Evolutionary conservation across 2,113 vertebrate genomes (phyloP).

Genomic region (Gymnocephalus cernua): DNA sequence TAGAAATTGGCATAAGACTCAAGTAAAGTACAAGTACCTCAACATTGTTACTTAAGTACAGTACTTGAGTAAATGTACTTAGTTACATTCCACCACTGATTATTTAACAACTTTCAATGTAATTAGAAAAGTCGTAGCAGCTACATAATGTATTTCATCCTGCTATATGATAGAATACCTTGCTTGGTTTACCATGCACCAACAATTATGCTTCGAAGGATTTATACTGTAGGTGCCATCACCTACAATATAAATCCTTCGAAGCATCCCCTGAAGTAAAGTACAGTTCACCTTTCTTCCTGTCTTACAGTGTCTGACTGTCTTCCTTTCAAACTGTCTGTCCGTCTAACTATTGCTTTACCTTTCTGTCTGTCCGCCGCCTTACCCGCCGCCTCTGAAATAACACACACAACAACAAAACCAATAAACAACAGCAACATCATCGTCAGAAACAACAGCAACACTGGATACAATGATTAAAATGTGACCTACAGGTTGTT

Average conservation of each 20-base stretch:
- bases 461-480: conserved; percentile 6
- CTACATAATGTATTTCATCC: background rate
- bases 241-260: background rate
- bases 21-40: too few species aligned
- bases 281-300: background rate
- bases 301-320: conserved; percentile 32
- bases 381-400: conserved; percentile 82
- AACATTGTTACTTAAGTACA: too few species aligned
- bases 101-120: too few species aligned
- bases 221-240: too few species aligned
- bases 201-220: too few species aligned
- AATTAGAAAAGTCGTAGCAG: too few species aligned
- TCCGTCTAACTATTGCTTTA: conserved; percentile 65
- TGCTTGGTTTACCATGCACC: background rate
- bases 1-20: too few species aligned
- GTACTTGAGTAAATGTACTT: too few species aligned
- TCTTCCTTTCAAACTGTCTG: conserved; percentile 35
- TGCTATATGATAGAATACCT: background rate
- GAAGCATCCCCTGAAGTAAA: background rate
- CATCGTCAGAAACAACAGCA: conserved; percentile 40
- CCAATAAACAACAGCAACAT: conserved; percentile 68
- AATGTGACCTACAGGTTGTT: background rate
- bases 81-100: too few species aligned
- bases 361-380: conserved; percentile 79
- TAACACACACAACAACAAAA: conserved; percentile 79